Base-by-base conservation (phyloP, 92 coral and sea anemone species). In the Porites divaricata region DNA sequence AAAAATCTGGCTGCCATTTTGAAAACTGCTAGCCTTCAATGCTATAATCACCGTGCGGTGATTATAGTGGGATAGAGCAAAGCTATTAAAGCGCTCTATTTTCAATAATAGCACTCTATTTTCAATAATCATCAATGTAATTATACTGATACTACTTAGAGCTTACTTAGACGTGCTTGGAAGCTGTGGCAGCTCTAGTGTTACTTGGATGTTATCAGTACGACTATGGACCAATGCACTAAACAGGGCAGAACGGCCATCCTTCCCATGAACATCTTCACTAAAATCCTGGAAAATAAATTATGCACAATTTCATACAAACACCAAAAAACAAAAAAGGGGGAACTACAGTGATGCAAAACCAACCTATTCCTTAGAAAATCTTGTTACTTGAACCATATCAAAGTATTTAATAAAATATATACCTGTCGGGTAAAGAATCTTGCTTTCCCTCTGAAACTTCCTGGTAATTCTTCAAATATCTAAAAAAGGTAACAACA, bases 191-290 rank as follows among this genome's bases (percentile, higher is more conserved):
- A 96, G 72, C 9, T 86, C 85, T 25, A 96, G 86, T 76, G 84
- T 91, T n/a, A 96, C 98, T 17, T 95, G 87, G 81, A 96, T 79
- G 63, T 96, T 97, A 20, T 85, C 86, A 7, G 99, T 89, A 15
- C 76, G 87, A 54, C 93, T 92, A 77, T 96, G 98, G 19, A 89
- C 89, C 23, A 96, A 73, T 1, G 99, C 98, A 75, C 94, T 90
- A 72, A 90, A 96, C 72, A 96, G 75, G 52, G 97, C 87, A 20
- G 79, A 70, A n/a, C 94, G 91, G 8, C 95, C 88, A 45, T 93
- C 84, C 63, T 93, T 93, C 69, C 92, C 95, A 81, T 83, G 87
- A 58, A 59, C 20, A 22, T 72, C 91, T 73, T 93, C 98, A 24
- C 81, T 78, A 26, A 77, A 26, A 79, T 84, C 88, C 98, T 93